These are phyloP conservation scores for Lanistes nyassanus DNA, from an alignment of 1,140 invertebrate genomes.

Conservation along the genomic window DNA sequence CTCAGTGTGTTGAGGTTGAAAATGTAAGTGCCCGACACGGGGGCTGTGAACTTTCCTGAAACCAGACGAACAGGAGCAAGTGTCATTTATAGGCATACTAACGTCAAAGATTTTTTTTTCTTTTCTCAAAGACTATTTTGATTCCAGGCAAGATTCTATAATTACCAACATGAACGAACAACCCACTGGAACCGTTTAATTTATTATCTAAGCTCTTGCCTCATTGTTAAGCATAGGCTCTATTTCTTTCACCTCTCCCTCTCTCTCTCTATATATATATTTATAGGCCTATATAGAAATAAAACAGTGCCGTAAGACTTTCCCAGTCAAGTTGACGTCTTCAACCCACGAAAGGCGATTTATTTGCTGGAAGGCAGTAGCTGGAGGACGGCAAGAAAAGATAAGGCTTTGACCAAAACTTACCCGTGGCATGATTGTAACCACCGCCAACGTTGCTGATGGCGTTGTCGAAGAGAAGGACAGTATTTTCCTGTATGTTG, in stretches of 20 bases:
- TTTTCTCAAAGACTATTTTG: not conserved
- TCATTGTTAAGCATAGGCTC: no score
- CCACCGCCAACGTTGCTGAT: not conserved
- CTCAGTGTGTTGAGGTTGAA: slow-evolving; percentile 6
- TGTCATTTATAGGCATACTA: not conserved
- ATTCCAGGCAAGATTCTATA: not conserved
- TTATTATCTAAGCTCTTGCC: not conserved
- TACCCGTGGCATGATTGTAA: not conserved
- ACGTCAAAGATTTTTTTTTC: not conserved
- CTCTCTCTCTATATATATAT: no score
- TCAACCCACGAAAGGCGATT: not conserved
- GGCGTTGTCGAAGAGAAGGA: slow-evolving; percentile 4
- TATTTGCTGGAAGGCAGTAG: not conserved
- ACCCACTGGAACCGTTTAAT: not conserved
- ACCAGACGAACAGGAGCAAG: not conserved
- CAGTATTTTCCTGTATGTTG: not conserved
- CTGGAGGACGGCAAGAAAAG: not conserved
- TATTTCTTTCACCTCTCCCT: no score
- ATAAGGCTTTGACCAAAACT: not conserved
- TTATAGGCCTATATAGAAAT: no score
- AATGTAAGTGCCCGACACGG: not conserved
- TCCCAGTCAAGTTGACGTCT: no score
- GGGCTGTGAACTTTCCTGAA: slow-evolving; percentile 1
- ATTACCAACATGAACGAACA: not conserved
- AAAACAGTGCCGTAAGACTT: no score